Base-by-base conservation (phyloP, 2,797 vertebrate species). In the Microtus agrestis region DNA sequence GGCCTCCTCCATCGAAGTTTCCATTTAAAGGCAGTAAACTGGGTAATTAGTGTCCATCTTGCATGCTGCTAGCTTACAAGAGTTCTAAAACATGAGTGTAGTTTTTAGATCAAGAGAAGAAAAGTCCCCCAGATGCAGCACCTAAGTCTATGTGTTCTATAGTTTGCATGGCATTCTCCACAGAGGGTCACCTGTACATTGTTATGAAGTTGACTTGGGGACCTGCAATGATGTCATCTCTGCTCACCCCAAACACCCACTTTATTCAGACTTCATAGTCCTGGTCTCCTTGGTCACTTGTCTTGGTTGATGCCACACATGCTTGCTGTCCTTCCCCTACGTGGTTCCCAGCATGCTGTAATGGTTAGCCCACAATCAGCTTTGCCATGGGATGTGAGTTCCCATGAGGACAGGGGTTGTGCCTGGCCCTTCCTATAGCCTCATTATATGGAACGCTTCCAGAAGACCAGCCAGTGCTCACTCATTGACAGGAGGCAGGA, bases 231-330 rank as follows among this genome's bases (percentile, higher is more conserved):
- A 0, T 5, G 15, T 31, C 81, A 14, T 48, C 76, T 73, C 34
- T 46, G 14, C n/a, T 76, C 23, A 63, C 40, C n/a, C 23, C 15
- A n/a, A 67, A 73, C 27, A 12, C 23, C 43, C 6, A 23, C 1
- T 6, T 2, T 43, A 1, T 6, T 34, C n/a, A 40, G 46, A 37
- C 14, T 4, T 12, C 27, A 19, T 2, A 0, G 10, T 80, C 25
- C 9, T 27, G 14, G 29, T 79, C 23, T 65, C 34, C 15, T 34
- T 1, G 3, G 76, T 23, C n/a, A 1, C 37, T 0, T 17, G 31
- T 6, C 29, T 0, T 71, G 6, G 11, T 63, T 15, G 54, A 21
- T 43, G 40, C 40, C 4, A 0, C 0, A 4, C 12, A 9, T 9
- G 34, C 29, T 29, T 4, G 88, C 43, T 40, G 2, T 15, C 21